These are phyloP conservation scores for Caenorhabditis briggsae DNA, from an alignment of 1,140 invertebrate species.

Conservation along the genomic window DNA sequence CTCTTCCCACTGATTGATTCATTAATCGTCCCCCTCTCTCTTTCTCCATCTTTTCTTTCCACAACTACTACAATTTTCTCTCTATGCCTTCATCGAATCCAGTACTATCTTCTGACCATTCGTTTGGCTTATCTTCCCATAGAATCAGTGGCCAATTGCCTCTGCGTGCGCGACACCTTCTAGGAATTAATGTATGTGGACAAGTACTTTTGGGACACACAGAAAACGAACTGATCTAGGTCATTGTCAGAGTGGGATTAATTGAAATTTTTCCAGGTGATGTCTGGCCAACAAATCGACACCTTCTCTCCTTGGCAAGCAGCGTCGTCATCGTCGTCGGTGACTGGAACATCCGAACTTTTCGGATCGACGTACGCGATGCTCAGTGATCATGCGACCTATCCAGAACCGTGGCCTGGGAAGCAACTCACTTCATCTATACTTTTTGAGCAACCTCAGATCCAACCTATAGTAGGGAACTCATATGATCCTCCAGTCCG, in stretches of 20 bases:
- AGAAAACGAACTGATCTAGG: slow-evolving; percentile 2
- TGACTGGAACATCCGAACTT: slow-evolving; percentile 39
- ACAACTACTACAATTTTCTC: background rate
- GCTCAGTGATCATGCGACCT: slow-evolving; percentile 9
- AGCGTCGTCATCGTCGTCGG: background rate
- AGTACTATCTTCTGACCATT: background rate
- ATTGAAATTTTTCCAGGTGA: slow-evolving; percentile 8
- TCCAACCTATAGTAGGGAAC: slow-evolving; percentile 25
- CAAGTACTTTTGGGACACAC: slow-evolving; percentile 22
- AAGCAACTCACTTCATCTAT: slow-evolving; percentile 10
- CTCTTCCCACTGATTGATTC: slow-evolving; percentile 49
- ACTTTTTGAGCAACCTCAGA: slow-evolving; percentile 37
- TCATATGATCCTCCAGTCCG: slow-evolving; percentile 43
- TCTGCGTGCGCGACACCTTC: slow-evolving; percentile 38
- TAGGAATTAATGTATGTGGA: background rate
- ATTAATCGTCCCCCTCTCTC: slow-evolving; percentile 28
- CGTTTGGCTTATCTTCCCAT: slow-evolving; percentile 7
- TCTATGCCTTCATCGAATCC: background rate
- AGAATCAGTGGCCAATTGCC: slow-evolving; percentile 42
- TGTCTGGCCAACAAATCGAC: slow-evolving; percentile 43
- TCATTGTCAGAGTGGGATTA: background rate
- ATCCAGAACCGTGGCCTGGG: slow-evolving; percentile 26
- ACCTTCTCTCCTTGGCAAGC: slow-evolving; percentile 45
- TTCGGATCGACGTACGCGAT: slow-evolving; percentile 41
- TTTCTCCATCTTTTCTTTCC: background rate